Base-by-base conservation (phyloP, 2,113 vertebrate species). In the Edolisoma coerulescens region DNA sequence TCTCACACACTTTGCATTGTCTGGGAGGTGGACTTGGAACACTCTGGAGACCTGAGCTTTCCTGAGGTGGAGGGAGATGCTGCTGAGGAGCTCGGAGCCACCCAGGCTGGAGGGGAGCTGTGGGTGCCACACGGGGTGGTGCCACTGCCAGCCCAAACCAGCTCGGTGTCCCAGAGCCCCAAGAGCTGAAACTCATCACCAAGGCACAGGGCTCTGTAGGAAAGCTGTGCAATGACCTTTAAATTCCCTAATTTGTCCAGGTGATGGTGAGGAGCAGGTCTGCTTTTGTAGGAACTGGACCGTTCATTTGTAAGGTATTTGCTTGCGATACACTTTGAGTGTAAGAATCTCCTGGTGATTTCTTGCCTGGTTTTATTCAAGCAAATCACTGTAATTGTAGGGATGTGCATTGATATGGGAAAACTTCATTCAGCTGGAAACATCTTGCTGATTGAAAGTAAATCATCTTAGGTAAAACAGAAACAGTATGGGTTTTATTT, bases 401-500 rank as follows among this genome's bases (percentile, higher is more conserved):
- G 53, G 77, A 52, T 89, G 88, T 76, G 78, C 75, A 52, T 30
- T 76, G 92, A 73, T 82, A 93, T 2, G 59, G 70, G 84, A 79
- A 93, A 82, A 70, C 69, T 87, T 81, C 47, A 26, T 96, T 90
- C 92, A 82, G 74, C 92, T 94, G 78, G 90, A 91, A 97, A 64
- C 70, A 15, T 71, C 74, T 56, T 56, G 65, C 75, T 93, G 94
- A 91, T 83, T 91, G 94, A 76, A 87, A 87, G 41, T 85, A 85
- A 93, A 85, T 95, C 88, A 93, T 81, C 67, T 75, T 42, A 89
- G 84, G 87, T 95, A 87, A 91, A 94, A 87, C 90, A 93, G 87
- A 75, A 93, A 70, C 87, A 64, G 57, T 59, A 56, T 73, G 90
- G 56, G 82, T 73, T 91, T 89, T 75, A 56, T 95, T 96, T 87